These are phyloP conservation scores for Folsomia candida DNA, from an alignment of 2,888 invertebrate genomes.

Conservation along the genomic window DNA sequence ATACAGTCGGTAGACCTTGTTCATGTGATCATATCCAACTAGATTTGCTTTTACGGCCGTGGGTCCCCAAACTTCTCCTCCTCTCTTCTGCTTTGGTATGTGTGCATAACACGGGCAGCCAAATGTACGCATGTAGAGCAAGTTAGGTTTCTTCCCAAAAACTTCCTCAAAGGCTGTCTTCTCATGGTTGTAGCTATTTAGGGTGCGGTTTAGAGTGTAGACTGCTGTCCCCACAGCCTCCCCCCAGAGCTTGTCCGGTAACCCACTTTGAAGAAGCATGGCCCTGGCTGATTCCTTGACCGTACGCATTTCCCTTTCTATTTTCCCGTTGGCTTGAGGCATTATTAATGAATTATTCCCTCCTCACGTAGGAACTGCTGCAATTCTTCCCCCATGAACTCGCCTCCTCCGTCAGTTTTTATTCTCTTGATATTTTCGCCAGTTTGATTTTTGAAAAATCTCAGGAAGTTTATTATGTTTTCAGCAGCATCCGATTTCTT, in stretches of 20 bases:
- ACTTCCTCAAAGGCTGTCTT: slow-evolving; percentile 53
- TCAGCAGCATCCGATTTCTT: slow-evolving; percentile 20
- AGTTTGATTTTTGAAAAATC: slow-evolving; percentile 24
- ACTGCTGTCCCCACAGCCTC: slow-evolving; percentile 52
- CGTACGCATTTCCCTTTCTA: slow-evolving; percentile 52
- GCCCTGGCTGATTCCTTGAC: slow-evolving; percentile 52
- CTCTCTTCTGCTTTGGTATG: slow-evolving; percentile 10
- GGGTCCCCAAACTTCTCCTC: slow-evolving; percentile 9
- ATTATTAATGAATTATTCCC: slow-evolving; percentile 53
- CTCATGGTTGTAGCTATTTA: slow-evolving; percentile 44
- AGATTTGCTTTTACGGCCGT: background rate
- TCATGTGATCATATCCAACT: too few relatives aligned
- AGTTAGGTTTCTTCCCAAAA: too few relatives aligned
- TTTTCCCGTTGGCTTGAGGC: slow-evolving; percentile 53
- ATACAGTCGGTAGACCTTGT: too few relatives aligned
- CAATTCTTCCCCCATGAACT: slow-evolving; percentile 39
- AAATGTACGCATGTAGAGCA: slow-evolving; percentile 53
- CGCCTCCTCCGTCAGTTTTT: slow-evolving; percentile 23
- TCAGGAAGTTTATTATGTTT: slow-evolving; percentile 18
- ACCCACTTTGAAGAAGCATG: slow-evolving; percentile 50
- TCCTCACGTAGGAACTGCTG: slow-evolving; percentile 42
- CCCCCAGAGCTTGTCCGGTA: slow-evolving; percentile 51
- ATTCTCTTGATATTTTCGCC: slow-evolving; percentile 23
- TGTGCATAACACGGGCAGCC: slow-evolving; percentile 45
- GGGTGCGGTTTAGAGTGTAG: slow-evolving; percentile 52